Evolutionary conservation across 2,797 vertebrate species (phyloP).

Genomic region (Anableps anableps): DNA sequence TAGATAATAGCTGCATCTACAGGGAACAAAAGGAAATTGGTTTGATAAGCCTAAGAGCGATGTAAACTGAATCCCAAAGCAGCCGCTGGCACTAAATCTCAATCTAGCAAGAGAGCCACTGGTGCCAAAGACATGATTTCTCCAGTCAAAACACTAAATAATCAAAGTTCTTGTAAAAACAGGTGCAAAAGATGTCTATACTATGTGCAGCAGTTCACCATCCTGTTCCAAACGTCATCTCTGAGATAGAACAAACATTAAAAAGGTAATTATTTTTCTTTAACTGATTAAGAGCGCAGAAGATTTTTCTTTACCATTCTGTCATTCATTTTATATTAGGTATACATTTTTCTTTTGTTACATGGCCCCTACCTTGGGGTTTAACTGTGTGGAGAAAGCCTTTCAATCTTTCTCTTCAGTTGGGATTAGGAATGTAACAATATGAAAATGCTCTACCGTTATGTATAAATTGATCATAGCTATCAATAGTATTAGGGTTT

Average conservation of each 20-base stretch:
- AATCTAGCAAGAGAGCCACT: conserved; percentile 29
- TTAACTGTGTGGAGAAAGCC: background rate
- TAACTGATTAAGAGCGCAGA: background rate
- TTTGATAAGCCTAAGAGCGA: conserved; percentile 53
- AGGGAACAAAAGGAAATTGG: conserved; percentile 51
- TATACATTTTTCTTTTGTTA: background rate
- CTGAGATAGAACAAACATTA: background rate
- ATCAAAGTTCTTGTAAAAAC: conserved; percentile 38
- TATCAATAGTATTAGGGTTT: background rate
- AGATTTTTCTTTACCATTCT: no score
- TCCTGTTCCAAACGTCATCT: background rate
- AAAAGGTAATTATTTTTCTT: background rate
- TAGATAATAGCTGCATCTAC: conserved; percentile 54
- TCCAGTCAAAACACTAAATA: conserved; percentile 46
- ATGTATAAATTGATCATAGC: background rate
- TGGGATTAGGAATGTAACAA: background rate
- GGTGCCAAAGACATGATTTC: conserved; percentile 37
- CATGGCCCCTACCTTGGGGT: background rate
- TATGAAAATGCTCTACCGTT: background rate
- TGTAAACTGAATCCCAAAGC: conserved; percentile 41
- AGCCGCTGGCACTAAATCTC: conserved; percentile 43
- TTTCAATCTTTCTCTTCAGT: background rate
- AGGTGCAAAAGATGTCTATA: background rate
- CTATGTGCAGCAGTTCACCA: background rate
- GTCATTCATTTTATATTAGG: background rate